These are phyloP conservation scores for Leptosomus discolor DNA, from an alignment of 2,113 vertebrate species.

Conservation along the genomic window DNA sequence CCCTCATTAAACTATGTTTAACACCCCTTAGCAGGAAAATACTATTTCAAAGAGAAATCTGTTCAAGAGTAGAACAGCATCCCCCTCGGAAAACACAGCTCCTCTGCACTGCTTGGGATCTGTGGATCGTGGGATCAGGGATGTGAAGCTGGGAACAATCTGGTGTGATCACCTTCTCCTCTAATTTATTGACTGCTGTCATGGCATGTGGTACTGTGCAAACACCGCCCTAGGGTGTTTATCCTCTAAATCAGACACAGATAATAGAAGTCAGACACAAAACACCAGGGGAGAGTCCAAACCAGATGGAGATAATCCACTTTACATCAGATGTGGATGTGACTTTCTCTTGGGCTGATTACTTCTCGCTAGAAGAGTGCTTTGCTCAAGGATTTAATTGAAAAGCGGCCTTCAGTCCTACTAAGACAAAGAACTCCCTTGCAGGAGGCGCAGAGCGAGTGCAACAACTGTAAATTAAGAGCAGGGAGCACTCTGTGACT, in stretches of 20 bases:
- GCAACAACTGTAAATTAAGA: neutral
- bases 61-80: neutral
- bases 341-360: neutral
- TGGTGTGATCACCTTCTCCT: neutral
- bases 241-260: conserved; percentile 48
- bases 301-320: conserved; percentile 40
- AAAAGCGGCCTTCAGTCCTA: neutral
- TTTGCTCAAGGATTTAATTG: conserved; percentile 13
- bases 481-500: neutral
- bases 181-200: conserved; percentile 46
- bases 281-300: conserved; percentile 18
- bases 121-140: neutral
- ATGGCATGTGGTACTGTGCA: conserved; percentile 2
- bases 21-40: neutral
- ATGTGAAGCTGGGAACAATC: neutral
- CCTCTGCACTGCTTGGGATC: neutral
- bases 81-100: neutral
- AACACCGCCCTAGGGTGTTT: conserved; percentile 34
- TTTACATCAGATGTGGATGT: neutral
- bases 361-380: neutral
- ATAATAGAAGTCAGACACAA: conserved; percentile 38
- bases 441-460: neutral
- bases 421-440: neutral
- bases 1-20: neutral
- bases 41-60: neutral